Conservation (phyloP, 2,888 invertebrate genomes). For the Mamestra brassicae region DNA sequence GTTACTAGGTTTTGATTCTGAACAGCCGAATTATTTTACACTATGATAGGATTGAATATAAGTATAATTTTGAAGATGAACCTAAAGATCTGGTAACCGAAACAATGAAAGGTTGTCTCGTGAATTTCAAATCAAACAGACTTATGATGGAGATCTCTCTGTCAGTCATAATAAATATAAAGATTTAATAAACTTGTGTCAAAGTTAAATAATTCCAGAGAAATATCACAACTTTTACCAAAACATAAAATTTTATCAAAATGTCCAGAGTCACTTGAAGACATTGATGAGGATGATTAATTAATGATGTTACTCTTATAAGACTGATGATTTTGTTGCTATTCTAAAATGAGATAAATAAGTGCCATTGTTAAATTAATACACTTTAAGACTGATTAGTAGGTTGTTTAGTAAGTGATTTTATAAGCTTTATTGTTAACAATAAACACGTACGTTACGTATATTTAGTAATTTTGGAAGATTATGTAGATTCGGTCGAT, state of each 20-base stretch:
- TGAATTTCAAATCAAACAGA: constrained; percentile 5
- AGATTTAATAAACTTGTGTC: not conserved
- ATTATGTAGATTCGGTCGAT: too few relatives aligned
- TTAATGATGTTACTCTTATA: too few relatives aligned
- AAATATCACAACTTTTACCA: not conserved
- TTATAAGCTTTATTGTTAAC: too few relatives aligned
- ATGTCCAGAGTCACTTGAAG: not conserved
- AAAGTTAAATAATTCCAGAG: not conserved
- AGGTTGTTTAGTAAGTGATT: too few relatives aligned
- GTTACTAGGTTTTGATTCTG: not conserved
- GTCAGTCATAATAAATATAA: not conserved
- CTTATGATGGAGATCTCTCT: not conserved
- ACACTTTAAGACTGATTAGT: too few relatives aligned
- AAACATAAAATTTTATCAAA: not conserved
- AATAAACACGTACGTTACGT: too few relatives aligned
- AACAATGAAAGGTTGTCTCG: not conserved
- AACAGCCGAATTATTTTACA: not conserved
- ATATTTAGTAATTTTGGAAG: too few relatives aligned
- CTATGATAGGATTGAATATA: constrained; percentile 9
- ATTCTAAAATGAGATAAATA: too few relatives aligned
- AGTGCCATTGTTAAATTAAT: too few relatives aligned
- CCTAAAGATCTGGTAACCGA: not conserved
- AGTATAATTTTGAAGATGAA: constrained; percentile 3
- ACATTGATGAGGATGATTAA: too few relatives aligned
- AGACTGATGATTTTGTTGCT: too few relatives aligned